Percentiles rank a stretch among this genome's conserved stretches.
Evolutionary conservation across 1,140 invertebrate genomes (phyloP).

Genomic region (Chironomus tepperi): DNA sequence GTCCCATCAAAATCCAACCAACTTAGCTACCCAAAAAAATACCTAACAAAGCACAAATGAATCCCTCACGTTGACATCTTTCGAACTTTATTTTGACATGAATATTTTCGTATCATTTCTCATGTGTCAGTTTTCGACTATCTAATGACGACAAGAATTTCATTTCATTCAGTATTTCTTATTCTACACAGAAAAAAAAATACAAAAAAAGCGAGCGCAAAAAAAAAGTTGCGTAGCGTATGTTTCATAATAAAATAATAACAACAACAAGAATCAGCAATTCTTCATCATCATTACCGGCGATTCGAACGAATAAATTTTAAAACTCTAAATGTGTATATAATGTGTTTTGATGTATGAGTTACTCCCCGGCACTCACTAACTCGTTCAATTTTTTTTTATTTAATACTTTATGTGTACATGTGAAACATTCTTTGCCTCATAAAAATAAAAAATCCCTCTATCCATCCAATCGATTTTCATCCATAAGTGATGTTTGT

Average conservation of each 20-base stretch:
- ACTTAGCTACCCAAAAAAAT: no score
- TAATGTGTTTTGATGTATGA: conserved; percentile 6
- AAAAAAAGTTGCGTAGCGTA: conserved; percentile 12
- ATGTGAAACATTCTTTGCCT: conserved; percentile 1
- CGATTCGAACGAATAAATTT: conserved; percentile 23
- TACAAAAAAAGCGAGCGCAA: neutral
- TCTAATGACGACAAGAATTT: no score
- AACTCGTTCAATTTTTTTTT: neutral
- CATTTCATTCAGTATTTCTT: no score
- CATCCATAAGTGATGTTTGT: neutral
- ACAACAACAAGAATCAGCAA: conserved; percentile 9
- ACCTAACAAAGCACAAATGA: no score
- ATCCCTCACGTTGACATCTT: no score
- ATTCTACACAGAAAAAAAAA: no score
- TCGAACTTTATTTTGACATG: no score
- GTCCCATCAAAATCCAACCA: no score
- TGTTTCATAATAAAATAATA: neutral
- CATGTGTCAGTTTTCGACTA: no score
- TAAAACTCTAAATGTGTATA: neutral
- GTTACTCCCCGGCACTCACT: neutral
- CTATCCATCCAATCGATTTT: neutral
- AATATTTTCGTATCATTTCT: no score
- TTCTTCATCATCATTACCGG: conserved; percentile 21
- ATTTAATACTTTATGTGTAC: neutral
- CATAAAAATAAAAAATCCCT: neutral